Conservation (phyloP, 2,888 invertebrate genomes). For the Anodontia alba region DNA sequence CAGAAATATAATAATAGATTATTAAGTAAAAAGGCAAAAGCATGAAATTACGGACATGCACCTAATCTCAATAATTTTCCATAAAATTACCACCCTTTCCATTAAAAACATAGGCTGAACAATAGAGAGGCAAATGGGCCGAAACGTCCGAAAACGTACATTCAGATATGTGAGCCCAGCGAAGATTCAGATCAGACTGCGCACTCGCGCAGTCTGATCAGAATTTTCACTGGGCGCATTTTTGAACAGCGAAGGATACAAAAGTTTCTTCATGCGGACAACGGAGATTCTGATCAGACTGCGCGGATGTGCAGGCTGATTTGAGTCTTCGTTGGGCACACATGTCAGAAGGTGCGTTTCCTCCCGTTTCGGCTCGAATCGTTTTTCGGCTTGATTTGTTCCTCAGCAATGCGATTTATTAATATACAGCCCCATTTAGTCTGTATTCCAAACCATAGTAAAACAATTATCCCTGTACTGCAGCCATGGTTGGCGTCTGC, state of each 20-base stretch:
- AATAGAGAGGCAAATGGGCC: conserved; percentile 2
- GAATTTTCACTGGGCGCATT: too few species aligned
- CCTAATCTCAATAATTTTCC: background rate
- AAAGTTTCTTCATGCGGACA: too few species aligned
- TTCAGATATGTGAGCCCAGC: too few species aligned
- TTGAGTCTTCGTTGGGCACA: too few species aligned
- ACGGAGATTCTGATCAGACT: too few species aligned
- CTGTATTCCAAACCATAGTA: background rate
- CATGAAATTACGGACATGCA: background rate
- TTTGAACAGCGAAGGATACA: too few species aligned
- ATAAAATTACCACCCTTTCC: background rate
- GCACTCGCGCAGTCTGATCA: too few species aligned
- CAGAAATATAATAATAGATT: background rate
- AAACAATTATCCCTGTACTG: conserved; percentile 8
- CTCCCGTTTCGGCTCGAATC: too few species aligned
- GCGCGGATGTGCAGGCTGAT: too few species aligned
- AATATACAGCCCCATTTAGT: background rate
- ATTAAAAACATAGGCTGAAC: background rate
- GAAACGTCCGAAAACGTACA: too few species aligned
- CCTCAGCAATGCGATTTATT: background rate
- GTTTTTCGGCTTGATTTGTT: background rate
- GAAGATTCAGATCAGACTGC: too few species aligned
- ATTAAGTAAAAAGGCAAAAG: background rate
- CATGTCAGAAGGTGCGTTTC: too few species aligned
- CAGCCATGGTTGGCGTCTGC: conserved; percentile 39